These are phyloP conservation scores for Brachypterus glaber DNA, from an alignment of 2,888 invertebrate species.

Conservation along the genomic window DNA sequence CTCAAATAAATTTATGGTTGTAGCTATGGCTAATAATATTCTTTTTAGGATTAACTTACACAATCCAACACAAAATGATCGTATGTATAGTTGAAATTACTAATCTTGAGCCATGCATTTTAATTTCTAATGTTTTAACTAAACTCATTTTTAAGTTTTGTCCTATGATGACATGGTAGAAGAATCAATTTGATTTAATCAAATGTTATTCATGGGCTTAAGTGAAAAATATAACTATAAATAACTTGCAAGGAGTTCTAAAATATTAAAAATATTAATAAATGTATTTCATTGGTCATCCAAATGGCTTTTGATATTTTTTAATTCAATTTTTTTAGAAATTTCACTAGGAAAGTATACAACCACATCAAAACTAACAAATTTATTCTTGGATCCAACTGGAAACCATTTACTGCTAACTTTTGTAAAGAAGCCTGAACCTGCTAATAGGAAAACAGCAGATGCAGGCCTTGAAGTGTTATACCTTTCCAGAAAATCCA, in stretches of 20 bases:
- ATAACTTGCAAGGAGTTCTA: too few relatives aligned
- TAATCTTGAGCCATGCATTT: too few relatives aligned
- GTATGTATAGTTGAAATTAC: too few relatives aligned
- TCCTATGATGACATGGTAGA: too few relatives aligned
- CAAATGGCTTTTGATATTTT: too few relatives aligned
- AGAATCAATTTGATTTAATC: too few relatives aligned
- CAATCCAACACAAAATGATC: conserved; percentile 67
- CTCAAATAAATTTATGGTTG: conserved; percentile 70
- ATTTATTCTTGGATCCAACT: conserved; percentile 74
- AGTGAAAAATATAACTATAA: too few relatives aligned
- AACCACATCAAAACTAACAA: conserved; percentile 51
- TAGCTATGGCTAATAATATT: conserved; percentile 74
- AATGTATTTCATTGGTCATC: too few relatives aligned
- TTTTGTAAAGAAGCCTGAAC: conserved; percentile 48
- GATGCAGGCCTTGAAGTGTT: conserved; percentile 62
- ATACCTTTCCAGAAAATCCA: conserved; percentile 68
- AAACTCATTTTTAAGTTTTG: too few relatives aligned
- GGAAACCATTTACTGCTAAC: conserved; percentile 77
- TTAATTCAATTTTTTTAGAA: conserved; percentile 56
- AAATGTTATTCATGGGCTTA: too few relatives aligned
- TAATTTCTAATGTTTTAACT: too few relatives aligned
- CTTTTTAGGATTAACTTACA: conserved; percentile 74
- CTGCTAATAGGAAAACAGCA: conserved; percentile 26
- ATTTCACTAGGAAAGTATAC: conserved; percentile 60
- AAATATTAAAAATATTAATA: too few relatives aligned